Base-by-base conservation (phyloP, 2,797 vertebrate species). In the Phyllotis vaccarum region DNA sequence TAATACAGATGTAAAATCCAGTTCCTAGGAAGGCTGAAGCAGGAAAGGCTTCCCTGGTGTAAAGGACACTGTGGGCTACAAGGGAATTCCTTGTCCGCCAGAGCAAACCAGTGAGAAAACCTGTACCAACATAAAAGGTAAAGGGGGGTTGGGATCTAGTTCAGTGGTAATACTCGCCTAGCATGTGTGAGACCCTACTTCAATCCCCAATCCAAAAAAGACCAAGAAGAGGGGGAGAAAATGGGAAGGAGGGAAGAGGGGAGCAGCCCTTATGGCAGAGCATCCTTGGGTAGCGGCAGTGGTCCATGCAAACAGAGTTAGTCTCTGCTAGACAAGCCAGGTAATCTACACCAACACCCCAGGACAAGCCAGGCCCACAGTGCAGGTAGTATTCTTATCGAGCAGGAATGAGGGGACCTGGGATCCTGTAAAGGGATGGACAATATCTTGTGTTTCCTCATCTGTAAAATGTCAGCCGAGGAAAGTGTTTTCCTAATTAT, bases 361-460 rank as follows among this genome's bases (percentile, higher is more conserved):
- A 68, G 24, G 79, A 27, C 22, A 37, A 58, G 34, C 75, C 5
- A 8, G 29, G 75, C 46, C 27, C 49, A 21, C 54, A 80, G 34
- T 56, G 21, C 31, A 56, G 78, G 52, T 2, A 24, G 34, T 19
- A 6, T 13, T 14, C 76, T 60, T 46, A 0, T 75, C 79, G 56
- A 19, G 1, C 52, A 24, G 6, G 17, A 66, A 85, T 79, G 72
- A 64, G 93, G 34, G 86, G 29, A 75, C 66, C 58, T 72, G 56
- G 2, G 14, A 91, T 74, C 80, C 66, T 68, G 43, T 29, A 37
- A 66, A 75, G 74, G 95, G 76, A 81, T 29, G 29, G 2, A 9
- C 64, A 49, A 60, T 21, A 74, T 66, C 49, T 93, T 88, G 34
- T 64, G 40, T 95, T 76, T 95, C 74, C 40, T 78, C 46, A 34